phyloP scores from a whole-genome alignment of 2,113 vertebrate genomes.

The Chionis minor region DNA sequence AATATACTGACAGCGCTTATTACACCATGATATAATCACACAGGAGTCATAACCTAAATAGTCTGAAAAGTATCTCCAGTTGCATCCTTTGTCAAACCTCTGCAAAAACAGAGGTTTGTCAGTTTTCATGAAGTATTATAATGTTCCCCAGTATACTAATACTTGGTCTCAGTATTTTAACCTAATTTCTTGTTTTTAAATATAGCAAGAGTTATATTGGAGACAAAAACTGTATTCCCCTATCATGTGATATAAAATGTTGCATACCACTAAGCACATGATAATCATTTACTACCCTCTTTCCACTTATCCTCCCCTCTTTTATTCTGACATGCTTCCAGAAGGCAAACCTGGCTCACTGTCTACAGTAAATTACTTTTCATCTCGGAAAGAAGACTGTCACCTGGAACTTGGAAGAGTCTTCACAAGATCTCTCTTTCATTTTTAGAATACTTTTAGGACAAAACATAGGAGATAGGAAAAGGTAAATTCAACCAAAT shows the following conservation, averaged over 20 bases:
- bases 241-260: not conserved
- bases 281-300: not conserved
- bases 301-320: not conserved
- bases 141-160: no score
- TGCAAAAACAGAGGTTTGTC: not conserved
- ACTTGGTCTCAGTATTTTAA: not conserved
- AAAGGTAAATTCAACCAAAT: not conserved
- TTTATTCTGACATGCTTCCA: not conserved
- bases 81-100: not conserved
- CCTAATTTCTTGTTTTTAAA: not conserved
- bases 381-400: not conserved
- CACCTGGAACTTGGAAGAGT: not conserved
- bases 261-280: not conserved
- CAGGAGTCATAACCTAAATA: not conserved
- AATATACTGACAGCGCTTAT: not conserved
- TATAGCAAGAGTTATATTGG: not conserved
- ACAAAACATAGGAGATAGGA: not conserved
- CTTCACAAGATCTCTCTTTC: not conserved
- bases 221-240: not conserved
- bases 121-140: not conserved
- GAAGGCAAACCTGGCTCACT: not conserved
- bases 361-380: not conserved
- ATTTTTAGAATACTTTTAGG: not conserved
- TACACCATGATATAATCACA: not conserved
- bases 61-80: not conserved